phyloP scores from a whole-genome alignment of 2,888 invertebrate genomes.

The Drosophila mimica region DNA sequence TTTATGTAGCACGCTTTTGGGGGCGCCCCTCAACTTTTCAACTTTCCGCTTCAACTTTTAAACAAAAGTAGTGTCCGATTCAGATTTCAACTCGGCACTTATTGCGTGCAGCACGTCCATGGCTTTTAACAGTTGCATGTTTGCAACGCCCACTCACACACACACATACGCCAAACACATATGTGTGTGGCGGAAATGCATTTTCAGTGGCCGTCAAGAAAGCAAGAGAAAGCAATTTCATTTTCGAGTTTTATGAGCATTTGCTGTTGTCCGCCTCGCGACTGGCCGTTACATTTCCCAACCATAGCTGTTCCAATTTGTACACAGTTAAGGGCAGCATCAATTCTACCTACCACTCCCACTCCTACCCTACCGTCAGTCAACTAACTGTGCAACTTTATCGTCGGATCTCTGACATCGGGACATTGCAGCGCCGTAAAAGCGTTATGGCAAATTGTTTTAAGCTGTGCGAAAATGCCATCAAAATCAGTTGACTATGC shows the following conservation, averaged over 20 bases:
- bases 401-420: conserved; percentile 62
- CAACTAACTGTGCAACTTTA: conserved; percentile 25
- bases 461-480: conserved; percentile 80
- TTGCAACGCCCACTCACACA: conserved; percentile 63
- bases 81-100: conserved; percentile 53
- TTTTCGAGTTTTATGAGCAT: conserved; percentile 72
- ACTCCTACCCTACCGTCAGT: neutral
- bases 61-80: conserved; percentile 73
- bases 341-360: conserved; percentile 12
- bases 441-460: conserved; percentile 79
- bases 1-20: conserved; percentile 43
- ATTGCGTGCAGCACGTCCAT: conserved; percentile 73
- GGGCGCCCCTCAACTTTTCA: conserved; percentile 49
- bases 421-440: conserved; percentile 66
- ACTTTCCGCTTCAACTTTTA: conserved; percentile 62
- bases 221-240: conserved; percentile 78
- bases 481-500: conserved; percentile 80
- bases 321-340: conserved; percentile 58
- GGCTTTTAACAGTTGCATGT: conserved; percentile 73
- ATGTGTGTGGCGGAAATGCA: conserved; percentile 63
- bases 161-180: conserved; percentile 6
- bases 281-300: conserved; percentile 51
- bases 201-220: conserved; percentile 78
- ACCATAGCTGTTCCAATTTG: conserved; percentile 69
- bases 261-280: conserved; percentile 59